phyloP scores from a whole-genome alignment of 2,888 invertebrate genomes.

The Stictocephala bisonia region DNA sequence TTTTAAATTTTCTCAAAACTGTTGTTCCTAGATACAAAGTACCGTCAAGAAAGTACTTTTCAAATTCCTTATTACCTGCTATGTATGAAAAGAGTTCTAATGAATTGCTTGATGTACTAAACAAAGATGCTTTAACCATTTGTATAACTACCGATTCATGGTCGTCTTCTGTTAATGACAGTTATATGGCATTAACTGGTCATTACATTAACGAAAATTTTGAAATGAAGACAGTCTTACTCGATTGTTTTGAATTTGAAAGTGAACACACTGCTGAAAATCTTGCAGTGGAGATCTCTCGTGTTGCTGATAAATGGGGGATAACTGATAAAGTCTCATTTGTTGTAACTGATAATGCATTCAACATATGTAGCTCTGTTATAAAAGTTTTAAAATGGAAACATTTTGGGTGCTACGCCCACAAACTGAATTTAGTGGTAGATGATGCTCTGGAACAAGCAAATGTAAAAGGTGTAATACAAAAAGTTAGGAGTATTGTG shows the following conservation, averaged over 20 bases:
- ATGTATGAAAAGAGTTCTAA: no score
- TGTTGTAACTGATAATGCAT: constrained; percentile 56
- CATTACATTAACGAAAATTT: constrained; percentile 58
- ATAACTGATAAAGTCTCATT: constrained; percentile 58
- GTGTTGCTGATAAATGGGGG: constrained; percentile 57
- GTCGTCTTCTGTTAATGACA: constrained; percentile 60
- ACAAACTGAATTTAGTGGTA: constrained; percentile 17
- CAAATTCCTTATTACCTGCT: no score
- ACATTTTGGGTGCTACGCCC: constrained; percentile 54
- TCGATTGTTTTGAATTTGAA: constrained; percentile 53
- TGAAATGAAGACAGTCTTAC: constrained; percentile 54
- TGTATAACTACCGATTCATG: constrained; percentile 61
- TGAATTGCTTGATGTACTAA: no score
- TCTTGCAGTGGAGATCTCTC: constrained; percentile 55
- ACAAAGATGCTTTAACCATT: no score
- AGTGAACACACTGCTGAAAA: constrained; percentile 57
- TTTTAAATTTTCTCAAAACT: no score
- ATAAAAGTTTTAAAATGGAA: constrained; percentile 51
- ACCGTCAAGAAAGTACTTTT: no score
- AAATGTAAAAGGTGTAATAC: no score
- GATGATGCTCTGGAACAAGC: constrained; percentile 11
- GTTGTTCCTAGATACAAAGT: no score
- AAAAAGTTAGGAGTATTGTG: background rate
- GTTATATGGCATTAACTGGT: constrained; percentile 58
- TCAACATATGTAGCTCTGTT: constrained; percentile 40